Evolutionary conservation across 2,113 vertebrate species (phyloP), one percentile per base, ranked within the genome.

Genomic region (Hydrolagus affinis): DNA sequence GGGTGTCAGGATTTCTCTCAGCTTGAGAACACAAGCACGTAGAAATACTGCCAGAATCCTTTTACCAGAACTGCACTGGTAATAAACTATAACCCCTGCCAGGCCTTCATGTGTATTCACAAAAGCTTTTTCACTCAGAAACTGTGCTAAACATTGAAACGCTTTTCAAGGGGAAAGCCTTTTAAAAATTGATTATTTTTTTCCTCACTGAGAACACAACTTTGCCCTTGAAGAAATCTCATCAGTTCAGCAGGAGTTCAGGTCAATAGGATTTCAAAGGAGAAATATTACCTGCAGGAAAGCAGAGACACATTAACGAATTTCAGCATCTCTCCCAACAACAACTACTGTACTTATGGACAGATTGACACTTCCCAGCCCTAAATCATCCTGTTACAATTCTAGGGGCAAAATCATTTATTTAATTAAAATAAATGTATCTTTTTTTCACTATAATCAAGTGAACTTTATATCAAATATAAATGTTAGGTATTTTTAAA

Each of bases 51-150:
- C 78, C 78, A 83, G 60, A 66, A 62, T 60, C 60, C 32, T 83
- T 83, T 68, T 28, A 19, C 25, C 25, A 64, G 25, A 2, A 21
- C 62, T 17, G 76, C 57, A 32, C 14, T 2, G 62, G 28, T 30
- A 66, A 83, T 83, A 83, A 83, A 83, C 62, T 68, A 83, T 68
- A 32, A 64, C 78, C 78, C 78, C 78, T 83, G 78, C 78, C 78
- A 83, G 66, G 60, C 25, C 21, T 21, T 83, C 60, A 83, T 62
- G 32, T 60, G 15, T 25, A 66, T 1, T 68, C 28, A 83, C 78
- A 83, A 83, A 83, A 83, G 78, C 60, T 28, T 62, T 66, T 60
- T 66, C 62, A 66, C 78, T 0, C 60, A 83, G 66, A 83, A 60
- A 83, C 32, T 75, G 77, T 66, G 60, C n/a, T 32, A 62, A 44